Conservation (phyloP, 2,888 invertebrate species). For the Prenolepis imparis region DNA sequence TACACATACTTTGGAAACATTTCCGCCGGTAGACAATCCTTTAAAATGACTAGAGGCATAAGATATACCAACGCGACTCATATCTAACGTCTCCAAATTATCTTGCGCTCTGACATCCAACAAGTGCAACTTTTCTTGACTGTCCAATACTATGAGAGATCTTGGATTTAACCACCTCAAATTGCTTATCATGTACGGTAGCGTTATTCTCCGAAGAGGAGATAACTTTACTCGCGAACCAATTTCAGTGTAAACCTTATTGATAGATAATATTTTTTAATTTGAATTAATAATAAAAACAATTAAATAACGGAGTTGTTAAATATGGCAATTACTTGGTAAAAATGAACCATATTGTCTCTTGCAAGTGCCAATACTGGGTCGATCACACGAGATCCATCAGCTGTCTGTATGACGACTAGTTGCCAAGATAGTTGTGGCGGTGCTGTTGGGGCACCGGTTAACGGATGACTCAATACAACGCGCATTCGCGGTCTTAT, state of each 20-base stretch:
- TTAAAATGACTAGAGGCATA: constrained; percentile 96
- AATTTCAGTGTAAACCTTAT: constrained; percentile 87
- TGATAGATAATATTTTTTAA: constrained; percentile 59
- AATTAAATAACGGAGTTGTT: constrained; percentile 59
- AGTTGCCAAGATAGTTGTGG: constrained; percentile 98
- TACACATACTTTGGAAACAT: constrained; percentile 89
- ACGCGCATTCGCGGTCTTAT: constrained; percentile 93
- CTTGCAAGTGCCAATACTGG: constrained; percentile 96
- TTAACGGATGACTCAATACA: constrained; percentile 92
- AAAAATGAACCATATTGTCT: constrained; percentile 94
- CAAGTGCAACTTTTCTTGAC: constrained; percentile 94
- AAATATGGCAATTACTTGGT: constrained; percentile 88
- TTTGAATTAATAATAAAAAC: constrained; percentile 24
- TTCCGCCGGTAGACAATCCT: constrained; percentile 98
- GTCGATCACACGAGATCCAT: constrained; percentile 90
- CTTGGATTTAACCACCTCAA: constrained; percentile 94
- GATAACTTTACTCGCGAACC: constrained; percentile 88
- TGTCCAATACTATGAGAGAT: constrained; percentile 94
- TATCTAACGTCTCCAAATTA: constrained; percentile 94
- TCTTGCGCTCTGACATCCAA: constrained; percentile 96
- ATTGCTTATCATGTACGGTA: constrained; percentile 91
- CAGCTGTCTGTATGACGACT: constrained; percentile 92
- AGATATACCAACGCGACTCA: constrained; percentile 93
- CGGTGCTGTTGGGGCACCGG: constrained; percentile 91
- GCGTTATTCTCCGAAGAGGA: constrained; percentile 91